Evolutionary conservation across 2,797 vertebrate genomes (phyloP).

Genomic region (Pangasius mekongensis): DNA sequence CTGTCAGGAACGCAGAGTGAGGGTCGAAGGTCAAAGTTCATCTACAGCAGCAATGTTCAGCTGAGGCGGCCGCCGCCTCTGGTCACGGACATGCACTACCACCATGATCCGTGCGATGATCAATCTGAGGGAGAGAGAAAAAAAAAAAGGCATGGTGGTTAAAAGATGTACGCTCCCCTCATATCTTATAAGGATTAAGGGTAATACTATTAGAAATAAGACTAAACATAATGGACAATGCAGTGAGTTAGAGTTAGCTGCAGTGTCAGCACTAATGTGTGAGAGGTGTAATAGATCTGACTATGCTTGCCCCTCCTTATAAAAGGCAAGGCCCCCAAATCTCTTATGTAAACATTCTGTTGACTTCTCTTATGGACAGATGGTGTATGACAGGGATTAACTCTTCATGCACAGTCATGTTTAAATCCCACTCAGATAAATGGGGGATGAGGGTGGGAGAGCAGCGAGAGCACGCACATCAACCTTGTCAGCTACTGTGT

Average conservation of each 20-base stretch:
- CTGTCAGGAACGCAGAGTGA: slow-evolving; percentile 41
- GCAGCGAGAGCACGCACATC: not conserved
- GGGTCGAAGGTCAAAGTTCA: slow-evolving; percentile 52
- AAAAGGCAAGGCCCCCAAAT: not conserved
- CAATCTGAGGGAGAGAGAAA: slow-evolving; percentile 48
- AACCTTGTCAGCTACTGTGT: slow-evolving; percentile 24
- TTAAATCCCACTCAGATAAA: slow-evolving; percentile 42
- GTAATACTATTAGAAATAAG: not conserved
- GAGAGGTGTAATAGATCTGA: not conserved
- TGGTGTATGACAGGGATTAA: slow-evolving; percentile 31
- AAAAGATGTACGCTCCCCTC: not conserved
- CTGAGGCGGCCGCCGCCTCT: slow-evolving; percentile 11
- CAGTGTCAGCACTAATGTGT: not conserved
- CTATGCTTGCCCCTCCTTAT: not conserved
- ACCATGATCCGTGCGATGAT: slow-evolving; percentile 21
- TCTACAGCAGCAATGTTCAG: slow-evolving; percentile 60
- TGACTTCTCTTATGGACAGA: slow-evolving; percentile 18
- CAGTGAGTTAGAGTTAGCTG: not conserved
- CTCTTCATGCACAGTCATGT: slow-evolving; percentile 40
- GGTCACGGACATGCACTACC: slow-evolving; percentile 8
- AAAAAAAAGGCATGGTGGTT: not conserved
- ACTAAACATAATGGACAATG: not conserved
- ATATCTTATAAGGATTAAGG: not conserved
- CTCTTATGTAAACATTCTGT: not conserved
- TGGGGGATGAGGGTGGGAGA: not conserved